Base-by-base conservation (phyloP, 2,797 vertebrate species). In the Ibycter americanus region DNA sequence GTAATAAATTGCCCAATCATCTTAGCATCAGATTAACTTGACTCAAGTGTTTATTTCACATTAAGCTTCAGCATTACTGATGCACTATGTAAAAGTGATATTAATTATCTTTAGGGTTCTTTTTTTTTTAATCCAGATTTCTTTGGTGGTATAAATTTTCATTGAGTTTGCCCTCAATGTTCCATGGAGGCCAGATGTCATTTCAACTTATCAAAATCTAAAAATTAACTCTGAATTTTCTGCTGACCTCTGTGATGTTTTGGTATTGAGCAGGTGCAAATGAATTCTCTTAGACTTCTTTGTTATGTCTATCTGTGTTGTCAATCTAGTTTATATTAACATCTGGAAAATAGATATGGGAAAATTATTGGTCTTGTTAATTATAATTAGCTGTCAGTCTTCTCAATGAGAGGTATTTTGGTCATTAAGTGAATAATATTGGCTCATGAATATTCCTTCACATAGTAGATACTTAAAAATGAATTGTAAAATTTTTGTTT, bases 31-130 rank as follows among this genome's bases (percentile, higher is more conserved):
- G 90, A 97, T 98, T 96, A 97, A 96, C 86, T 97, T 97, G 97
- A 97, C 81, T 89, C 90, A 96, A 97, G 91, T 97, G 96, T 98
- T 98, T 98, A 98, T 97, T 98, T 97, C 96, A 95, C 65, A 95
- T 92, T 95, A 97, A 93, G 74, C 96, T 97, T 97, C 82, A 81
- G 68, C 79, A 83, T 72, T 91, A 96, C 61, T 92, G 86, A 97
- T 96, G 76, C 40, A 76, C 87, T 46, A 49, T 88, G 85, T 83
- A 90, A 90, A 96, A 97, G 86, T 72, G 94, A 83, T 96, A 97
- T 97, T 97, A 96, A 97, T 97, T 94, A 95, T 90, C 65, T 91
- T 87, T 85, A 68, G 70, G 15, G 15, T 58, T 49, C 0, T 38
- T 42, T 58, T 38, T 93, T 93, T 71, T 72, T 54, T 11, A 10